phyloP scores from a whole-genome alignment of 2,797 vertebrate species.

The Triplophysa yarkandensis region DNA sequence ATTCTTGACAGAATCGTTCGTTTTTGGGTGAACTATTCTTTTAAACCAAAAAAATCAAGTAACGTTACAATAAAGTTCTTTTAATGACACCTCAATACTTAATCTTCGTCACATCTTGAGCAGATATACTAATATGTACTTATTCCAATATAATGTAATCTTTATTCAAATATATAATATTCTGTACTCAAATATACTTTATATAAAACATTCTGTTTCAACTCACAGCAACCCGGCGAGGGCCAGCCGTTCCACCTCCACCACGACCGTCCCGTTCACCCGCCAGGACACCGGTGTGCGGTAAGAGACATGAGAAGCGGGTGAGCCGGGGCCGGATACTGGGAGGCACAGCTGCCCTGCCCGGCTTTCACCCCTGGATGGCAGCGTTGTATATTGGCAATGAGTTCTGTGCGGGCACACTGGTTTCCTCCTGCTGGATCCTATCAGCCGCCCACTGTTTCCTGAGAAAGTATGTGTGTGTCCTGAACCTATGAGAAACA shows the following conservation, averaged over 20 bases:
- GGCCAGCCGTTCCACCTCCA: neutral
- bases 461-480: constrained; percentile 78
- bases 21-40: too few relatives aligned
- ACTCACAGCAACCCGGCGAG: constrained; percentile 3
- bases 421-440: constrained; percentile 91
- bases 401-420: constrained; percentile 87
- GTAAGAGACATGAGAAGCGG: constrained; percentile 84
- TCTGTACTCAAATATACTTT: too few relatives aligned
- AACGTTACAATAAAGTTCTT: too few relatives aligned
- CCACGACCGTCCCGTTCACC: constrained; percentile 1
- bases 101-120: too few relatives aligned
- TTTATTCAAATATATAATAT: too few relatives aligned
- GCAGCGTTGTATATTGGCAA: constrained; percentile 85
- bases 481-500: neutral
- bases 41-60: too few relatives aligned
- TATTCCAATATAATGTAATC: too few relatives aligned
- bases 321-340: constrained; percentile 81
- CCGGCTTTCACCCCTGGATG: constrained; percentile 92
- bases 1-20: too few relatives aligned
- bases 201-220: too few relatives aligned
- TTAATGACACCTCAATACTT: too few relatives aligned
- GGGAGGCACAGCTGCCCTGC: constrained; percentile 81
- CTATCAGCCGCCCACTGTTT: constrained; percentile 94
- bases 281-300: constrained; percentile 68
- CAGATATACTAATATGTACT: too few relatives aligned